phyloP scores from a whole-genome alignment of 2,113 vertebrate species.

The Hydrolagus affinis region DNA sequence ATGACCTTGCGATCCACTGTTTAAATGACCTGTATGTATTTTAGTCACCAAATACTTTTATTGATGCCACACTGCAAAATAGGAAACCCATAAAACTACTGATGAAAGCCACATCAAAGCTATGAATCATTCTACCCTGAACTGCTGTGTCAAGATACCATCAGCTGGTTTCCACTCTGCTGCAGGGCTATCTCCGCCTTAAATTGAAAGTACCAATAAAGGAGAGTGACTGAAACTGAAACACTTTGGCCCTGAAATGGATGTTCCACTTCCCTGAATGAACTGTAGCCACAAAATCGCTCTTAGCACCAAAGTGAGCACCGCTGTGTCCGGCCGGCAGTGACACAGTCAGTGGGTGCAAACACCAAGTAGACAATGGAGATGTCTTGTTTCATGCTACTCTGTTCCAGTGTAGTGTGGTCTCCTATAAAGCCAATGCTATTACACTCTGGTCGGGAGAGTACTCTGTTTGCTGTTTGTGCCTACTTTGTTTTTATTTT shows the following conservation, averaged over 20 bases:
- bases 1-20: neutral
- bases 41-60: neutral
- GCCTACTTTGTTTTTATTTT: too few relatives aligned
- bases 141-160: neutral
- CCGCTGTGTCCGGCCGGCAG: too few relatives aligned
- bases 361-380: too few relatives aligned
- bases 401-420: too few relatives aligned
- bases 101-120: slow-evolving; percentile 8
- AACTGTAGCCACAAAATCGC: neutral
- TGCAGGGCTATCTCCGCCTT: neutral
- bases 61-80: slow-evolving; percentile 25
- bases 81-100: slow-evolving; percentile 1
- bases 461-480: too few relatives aligned
- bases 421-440: too few relatives aligned
- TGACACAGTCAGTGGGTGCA: too few relatives aligned
- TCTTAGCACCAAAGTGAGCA: neutral
- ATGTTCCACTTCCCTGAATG: neutral
- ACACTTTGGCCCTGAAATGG: neutral
- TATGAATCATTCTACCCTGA: slow-evolving; percentile 7
- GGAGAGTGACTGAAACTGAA: neutral
- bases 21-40: slow-evolving; percentile 3
- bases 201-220: neutral
- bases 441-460: too few relatives aligned
- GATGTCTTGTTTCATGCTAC: too few relatives aligned
- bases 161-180: neutral